Percentiles rank a stretch among this genome's conserved stretches.
These are phyloP conservation scores for Spheniscus mendiculus DNA, from an alignment of 2,113 vertebrate species.

Conservation along the genomic window DNA sequence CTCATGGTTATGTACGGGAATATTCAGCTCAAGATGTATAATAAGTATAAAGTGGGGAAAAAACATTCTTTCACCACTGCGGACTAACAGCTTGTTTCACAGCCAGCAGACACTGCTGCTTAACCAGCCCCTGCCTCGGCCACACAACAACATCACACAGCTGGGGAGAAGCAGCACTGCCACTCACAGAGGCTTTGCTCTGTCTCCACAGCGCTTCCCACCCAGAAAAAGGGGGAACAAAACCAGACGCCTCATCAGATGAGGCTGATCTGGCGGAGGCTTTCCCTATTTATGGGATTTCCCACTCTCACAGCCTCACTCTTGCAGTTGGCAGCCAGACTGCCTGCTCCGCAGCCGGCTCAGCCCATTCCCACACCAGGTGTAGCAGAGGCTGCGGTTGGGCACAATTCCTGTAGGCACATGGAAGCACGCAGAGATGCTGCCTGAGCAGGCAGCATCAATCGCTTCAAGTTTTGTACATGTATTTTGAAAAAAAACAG, in stretches of 20 bases:
- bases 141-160: neutral
- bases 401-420: neutral
- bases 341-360: neutral
- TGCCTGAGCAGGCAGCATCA: neutral
- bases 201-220: neutral
- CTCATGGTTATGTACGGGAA: neutral
- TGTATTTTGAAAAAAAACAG: neutral
- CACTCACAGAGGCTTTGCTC: neutral
- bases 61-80: neutral
- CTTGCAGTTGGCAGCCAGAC: too few species aligned
- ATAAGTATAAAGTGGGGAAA: neutral
- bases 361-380: neutral
- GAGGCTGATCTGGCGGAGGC: neutral
- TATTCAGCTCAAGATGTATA: neutral
- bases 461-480: neutral
- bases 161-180: neutral
- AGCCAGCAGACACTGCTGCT: neutral
- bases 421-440: neutral
- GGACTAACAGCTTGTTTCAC: neutral
- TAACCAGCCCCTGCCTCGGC: neutral
- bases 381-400: rapidly evolving
- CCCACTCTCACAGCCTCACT: neutral
- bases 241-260: neutral
- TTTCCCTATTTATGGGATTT: neutral
- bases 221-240: neutral